These are phyloP conservation scores for Geopemphigus sp. DNA, from an alignment of 1,140 invertebrate species.

Conservation along the genomic window DNA sequence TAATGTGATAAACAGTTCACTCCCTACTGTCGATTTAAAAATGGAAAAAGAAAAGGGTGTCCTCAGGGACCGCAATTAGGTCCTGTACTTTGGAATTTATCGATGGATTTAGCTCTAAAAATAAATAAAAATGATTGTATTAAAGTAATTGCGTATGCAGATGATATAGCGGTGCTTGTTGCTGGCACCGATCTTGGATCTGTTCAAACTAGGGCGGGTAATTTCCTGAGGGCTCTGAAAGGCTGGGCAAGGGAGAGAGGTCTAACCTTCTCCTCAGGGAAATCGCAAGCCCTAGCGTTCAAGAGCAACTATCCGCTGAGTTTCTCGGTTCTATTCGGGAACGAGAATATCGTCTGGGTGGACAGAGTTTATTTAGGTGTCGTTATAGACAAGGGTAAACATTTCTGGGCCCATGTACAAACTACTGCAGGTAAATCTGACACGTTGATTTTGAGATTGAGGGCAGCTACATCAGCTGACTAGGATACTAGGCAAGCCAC, in stretches of 20 bases:
- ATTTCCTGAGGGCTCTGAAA: not conserved
- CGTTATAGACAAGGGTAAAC: not conserved
- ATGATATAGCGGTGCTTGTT: not conserved
- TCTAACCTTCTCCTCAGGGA: not conserved
- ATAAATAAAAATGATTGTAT: too few species aligned
- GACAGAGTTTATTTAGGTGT: not conserved
- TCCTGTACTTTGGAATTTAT: not conserved
- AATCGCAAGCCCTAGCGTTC: not conserved
- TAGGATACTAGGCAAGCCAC: not conserved
- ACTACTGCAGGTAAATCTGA: not conserved
- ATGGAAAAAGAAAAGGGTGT: too few species aligned
- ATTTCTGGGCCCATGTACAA: not conserved
- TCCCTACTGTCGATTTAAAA: too few species aligned
- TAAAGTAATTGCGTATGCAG: not conserved
- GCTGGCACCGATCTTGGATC: not conserved
- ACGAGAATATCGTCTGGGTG: not conserved
- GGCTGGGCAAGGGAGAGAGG: not conserved
- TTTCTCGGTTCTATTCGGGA: not conserved
- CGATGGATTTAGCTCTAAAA: not conserved
- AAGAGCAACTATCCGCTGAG: not conserved
- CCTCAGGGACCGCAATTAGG: not conserved
- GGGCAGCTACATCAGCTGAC: not conserved
- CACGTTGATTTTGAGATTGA: not conserved
- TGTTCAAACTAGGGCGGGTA: not conserved
- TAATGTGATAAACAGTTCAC: not conserved